Percentiles rank a stretch among this genome's conserved stretches.
phyloP scores from a whole-genome alignment of 2,888 invertebrate species.

The Pedicia rivosa region DNA sequence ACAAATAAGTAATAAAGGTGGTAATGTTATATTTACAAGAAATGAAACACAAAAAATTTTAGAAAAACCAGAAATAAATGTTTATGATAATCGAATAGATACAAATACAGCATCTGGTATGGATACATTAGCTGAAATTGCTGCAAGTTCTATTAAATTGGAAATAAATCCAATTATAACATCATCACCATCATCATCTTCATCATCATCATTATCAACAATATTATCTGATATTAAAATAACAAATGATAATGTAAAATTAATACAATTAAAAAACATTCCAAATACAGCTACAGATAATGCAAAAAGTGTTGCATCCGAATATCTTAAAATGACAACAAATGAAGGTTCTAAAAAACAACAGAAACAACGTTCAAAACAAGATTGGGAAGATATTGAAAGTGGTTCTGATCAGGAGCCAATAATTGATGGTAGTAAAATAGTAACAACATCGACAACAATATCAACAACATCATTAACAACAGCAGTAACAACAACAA shows the following conservation, averaged over 20 bases:
- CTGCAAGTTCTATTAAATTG: slow-evolving; percentile 13
- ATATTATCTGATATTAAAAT: too few species aligned
- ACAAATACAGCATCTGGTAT: slow-evolving; percentile 12
- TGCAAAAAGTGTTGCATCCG: slow-evolving; percentile 49
- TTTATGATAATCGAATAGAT: too few species aligned
- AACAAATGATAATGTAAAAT: too few species aligned
- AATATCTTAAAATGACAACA: slow-evolving; percentile 43
- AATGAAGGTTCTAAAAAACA: slow-evolving; percentile 11
- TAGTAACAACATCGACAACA: neutral
- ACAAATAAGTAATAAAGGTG: too few species aligned
- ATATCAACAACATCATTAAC: neutral
- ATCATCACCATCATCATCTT: too few species aligned
- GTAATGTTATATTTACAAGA: too few species aligned
- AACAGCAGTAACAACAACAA: neutral
- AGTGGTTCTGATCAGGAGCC: slow-evolving; percentile 15
- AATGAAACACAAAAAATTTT: too few species aligned
- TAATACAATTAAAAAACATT: too few species aligned
- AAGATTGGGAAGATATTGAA: slow-evolving; percentile 14
- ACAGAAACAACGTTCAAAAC: neutral
- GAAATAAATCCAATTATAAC: slow-evolving; percentile 7
- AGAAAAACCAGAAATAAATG: slow-evolving; percentile 5
- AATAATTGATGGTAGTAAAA: slow-evolving; percentile 3
- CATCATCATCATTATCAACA: neutral
- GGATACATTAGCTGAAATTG: slow-evolving; percentile 14
- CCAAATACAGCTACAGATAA: slow-evolving; percentile 23